Evolutionary conservation across 2,113 vertebrate species (phyloP), one percentile per base, ranked within the genome.

Genomic region (Colossoma macropomum): DNA sequence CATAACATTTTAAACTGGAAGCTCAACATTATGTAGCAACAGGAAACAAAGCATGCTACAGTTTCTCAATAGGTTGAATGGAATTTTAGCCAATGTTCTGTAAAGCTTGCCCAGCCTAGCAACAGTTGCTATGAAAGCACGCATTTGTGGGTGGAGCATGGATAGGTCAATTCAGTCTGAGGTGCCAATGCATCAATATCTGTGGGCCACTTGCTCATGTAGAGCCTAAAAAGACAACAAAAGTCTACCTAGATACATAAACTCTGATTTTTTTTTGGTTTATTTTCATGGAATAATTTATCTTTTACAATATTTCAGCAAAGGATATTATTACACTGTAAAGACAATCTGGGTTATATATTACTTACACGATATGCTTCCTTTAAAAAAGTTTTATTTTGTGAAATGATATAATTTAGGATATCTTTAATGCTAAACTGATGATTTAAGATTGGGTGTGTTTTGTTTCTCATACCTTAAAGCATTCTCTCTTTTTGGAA

Each of bases 331-430:
- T 8, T 72, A 13, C 59, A 60, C 25, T 17, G 34, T 80, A 59
- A 41, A 41, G 78, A 71, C 52, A 38, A 60, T 71, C 25, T 80
- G 19, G 54, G 23, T 60, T 79, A 38, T 30, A 15, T 17, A 8
- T 63, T 52, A 45, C 50, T 28, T 48, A 34, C 27, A 27, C 23
- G 28, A 25, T 38, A 78, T 52, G 21, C 45, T 28, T 50, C 19
- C 23, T 80, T 79, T 30, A 21, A 60, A 59, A 41, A 60, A 28
- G 32, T 41, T 30, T 25, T 80, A 60, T 41, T 80, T 80, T 71
- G 11, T 80, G 16, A 21, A 45, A 28, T 59, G 11, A 41, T 11
- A 9, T 30, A 62, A n/a, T 32, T 27, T 72, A 72, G 54, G 16
- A 17, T 23, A 48, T 59, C 19, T 12, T 71, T 63, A 28, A 25